phyloP scores from a whole-genome alignment of 2,797 vertebrate species.

The Lacerta bilineata region DNA sequence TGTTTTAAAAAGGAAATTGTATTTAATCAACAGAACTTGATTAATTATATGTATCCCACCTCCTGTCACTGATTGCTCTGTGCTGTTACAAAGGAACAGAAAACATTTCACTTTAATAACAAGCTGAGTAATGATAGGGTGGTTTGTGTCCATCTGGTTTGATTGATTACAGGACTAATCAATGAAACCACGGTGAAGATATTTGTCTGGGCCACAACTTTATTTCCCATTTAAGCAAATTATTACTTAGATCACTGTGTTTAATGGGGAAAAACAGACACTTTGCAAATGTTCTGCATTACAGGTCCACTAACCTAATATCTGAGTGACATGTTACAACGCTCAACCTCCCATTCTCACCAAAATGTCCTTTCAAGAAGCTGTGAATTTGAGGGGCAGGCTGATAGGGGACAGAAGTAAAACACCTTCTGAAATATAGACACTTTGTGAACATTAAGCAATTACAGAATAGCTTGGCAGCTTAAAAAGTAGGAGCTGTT shows the following conservation, averaged over 20 bases:
- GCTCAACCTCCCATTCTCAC: background rate
- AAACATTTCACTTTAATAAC: conserved; percentile 75
- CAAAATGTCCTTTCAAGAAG: background rate
- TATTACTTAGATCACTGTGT: conserved; percentile 41
- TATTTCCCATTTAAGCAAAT: conserved; percentile 52
- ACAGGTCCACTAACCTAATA: background rate
- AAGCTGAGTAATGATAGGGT: conserved; percentile 78
- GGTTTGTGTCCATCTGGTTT: conserved; percentile 77
- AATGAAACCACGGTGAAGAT: conserved; percentile 77
- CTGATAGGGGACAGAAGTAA: no score
- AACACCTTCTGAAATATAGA: background rate
- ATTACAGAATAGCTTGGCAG: background rate
- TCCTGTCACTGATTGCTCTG: conserved; percentile 80
- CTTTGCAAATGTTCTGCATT: conserved; percentile 16
- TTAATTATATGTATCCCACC: conserved; percentile 83
- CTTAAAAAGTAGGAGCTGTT: background rate
- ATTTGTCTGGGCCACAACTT: conserved; percentile 74
- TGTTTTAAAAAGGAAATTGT: conserved; percentile 70
- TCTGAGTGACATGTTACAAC: background rate
- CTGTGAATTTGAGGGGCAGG: background rate
- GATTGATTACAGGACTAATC: conserved; percentile 82
- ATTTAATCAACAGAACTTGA: conserved; percentile 77
- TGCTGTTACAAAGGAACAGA: conserved; percentile 77
- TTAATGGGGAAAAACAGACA: no score
- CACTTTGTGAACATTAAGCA: background rate